Evolutionary conservation across 2,797 vertebrate genomes (phyloP), one percentile per base, ranked within the genome.

Genomic region (Manis pentadactyla): DNA sequence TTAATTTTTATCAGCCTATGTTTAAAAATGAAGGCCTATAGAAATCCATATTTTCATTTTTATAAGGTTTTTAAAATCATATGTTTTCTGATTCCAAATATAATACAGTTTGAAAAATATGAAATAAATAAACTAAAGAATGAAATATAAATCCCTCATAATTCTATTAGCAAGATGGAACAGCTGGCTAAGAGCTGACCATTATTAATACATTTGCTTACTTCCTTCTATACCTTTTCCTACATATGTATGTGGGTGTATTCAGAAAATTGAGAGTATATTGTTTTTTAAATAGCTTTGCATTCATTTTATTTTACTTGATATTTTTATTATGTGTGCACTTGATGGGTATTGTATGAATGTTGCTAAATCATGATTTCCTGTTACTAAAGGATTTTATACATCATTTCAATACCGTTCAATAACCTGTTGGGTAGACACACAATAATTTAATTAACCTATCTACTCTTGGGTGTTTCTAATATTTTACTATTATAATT

Each of bases 401-500:
- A 61, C 11, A 68, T 49, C 29, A 64, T 64, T 75, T 59, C 82
- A 93, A 90, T 46, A 13, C 49, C 13, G 19, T 23, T 15, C 39
- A 75, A 42, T 31, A 75, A 61, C 53, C n/a, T 37, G 31, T 0
- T 3, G 15, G 37, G 31, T 81, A 8, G 46, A 49, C 19, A n/a
- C 23, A 61, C 18, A 74, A 51, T 42, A 66, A 93, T 37, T 79
- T 87, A 94, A 74, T 77, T 88, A 93, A 92, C 14, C 18, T 78
- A 19, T 29, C 64, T 46, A n/a, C 31, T 61, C 49, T 55, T 92
- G 87, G 46, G 21, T 74, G 39, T 29, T 69, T 64, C 90, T 93
- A 69, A 78, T 59, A 78, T 83, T 90, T 93, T 14, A 66, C 53
- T 53, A 4, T 46, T 86, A 61, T 78, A 88, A 87, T 95, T 93